Evolutionary conservation across 2,797 vertebrate genomes (phyloP), one percentile per base, ranked within the genome.

Genomic region (Sciaenops ocellatus): DNA sequence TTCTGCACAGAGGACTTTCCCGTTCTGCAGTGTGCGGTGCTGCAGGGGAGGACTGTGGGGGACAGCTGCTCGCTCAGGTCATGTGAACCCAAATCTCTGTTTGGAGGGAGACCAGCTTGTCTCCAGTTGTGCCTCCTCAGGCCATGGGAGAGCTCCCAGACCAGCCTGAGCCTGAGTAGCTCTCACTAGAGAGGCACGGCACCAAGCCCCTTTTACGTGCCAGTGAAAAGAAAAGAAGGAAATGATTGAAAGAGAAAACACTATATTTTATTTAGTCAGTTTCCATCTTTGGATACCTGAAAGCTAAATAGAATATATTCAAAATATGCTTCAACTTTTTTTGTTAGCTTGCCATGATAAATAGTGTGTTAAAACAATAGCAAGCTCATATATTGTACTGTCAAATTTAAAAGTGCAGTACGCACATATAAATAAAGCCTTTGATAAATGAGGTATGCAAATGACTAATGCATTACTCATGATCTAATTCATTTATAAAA

Each of bases 91-190:
- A 90, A 92, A 94, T 84, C 87, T 89, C 70, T 82, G 88, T 92
- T 93, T 93, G 91, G 93, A 93, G 80, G 80, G 89, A 90, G 82
- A 93, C 90, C 92, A 94, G 91, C 93, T 92, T 94, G 92, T 89
- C 87, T 94, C 89, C 89, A 92, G 86, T 93, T 91, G 91, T 89
- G 91, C 79, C 85, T 90, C 92, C 86, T 82, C 22, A 88, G 80
- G 89, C 84, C 68, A 77, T 72, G 42, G 65, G 70, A 87, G 84
- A 87, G 82, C 70, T 91, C 80, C 84, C 84, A 84, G 85, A 85
- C 73, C 76, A 80, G 77, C 56, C 66, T 69, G 55, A 74, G 76
- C 66, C 63, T 54, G 73, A 71, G 61, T 56, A 51, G 44, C 65
- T 72, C 59, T 46, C 48, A 54, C 52, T 73, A 59, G 69, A 83